Evolutionary conservation across 1,140 invertebrate species (phyloP).

Genomic region (Drosophila truncata): DNA sequence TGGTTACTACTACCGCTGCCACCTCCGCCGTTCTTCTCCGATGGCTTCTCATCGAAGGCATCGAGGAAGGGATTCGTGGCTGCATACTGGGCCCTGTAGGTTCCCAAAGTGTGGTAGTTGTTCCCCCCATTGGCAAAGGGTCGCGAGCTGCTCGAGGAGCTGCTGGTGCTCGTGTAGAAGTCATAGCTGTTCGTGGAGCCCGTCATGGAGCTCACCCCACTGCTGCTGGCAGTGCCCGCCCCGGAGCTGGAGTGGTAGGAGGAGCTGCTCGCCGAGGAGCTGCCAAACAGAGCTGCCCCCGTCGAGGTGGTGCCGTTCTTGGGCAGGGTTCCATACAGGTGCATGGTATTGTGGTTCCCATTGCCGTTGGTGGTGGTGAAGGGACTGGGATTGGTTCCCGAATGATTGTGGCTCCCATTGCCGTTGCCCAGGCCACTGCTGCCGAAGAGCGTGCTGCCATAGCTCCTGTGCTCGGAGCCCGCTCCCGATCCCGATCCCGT

Average conservation of each 20-base stretch:
- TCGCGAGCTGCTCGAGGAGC: slow-evolving; percentile 53
- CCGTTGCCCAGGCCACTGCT: slow-evolving; percentile 67
- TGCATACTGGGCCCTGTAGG: slow-evolving; percentile 83
- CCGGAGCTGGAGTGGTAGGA: slow-evolving; percentile 66
- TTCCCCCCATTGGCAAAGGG: slow-evolving; percentile 75
- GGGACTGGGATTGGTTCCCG: slow-evolving; percentile 58
- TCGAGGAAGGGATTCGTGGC: slow-evolving; percentile 85
- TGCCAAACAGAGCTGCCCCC: slow-evolving; percentile 64
- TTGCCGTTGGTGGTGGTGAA: slow-evolving; percentile 71
- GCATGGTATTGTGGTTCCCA: slow-evolving; percentile 74
- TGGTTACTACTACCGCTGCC: slow-evolving; percentile 45
- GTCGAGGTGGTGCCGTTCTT: slow-evolving; percentile 71
- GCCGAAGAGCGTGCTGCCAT: slow-evolving; percentile 65
- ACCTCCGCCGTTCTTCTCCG: slow-evolving; percentile 39
- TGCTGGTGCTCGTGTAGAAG: slow-evolving; percentile 72
- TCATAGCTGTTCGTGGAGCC: slow-evolving; percentile 84
- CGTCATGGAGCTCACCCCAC: slow-evolving; percentile 83
- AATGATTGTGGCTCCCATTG: slow-evolving; percentile 42
- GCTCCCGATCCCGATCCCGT: slow-evolving; percentile 39
- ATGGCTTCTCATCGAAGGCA: slow-evolving; percentile 77
- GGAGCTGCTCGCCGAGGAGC: slow-evolving; percentile 53
- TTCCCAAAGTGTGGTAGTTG: slow-evolving; percentile 83
- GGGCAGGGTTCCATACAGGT: slow-evolving; percentile 82
- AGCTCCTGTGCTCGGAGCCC: slow-evolving; percentile 62
- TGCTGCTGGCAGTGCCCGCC: slow-evolving; percentile 73